Evolutionary conservation across 2,797 vertebrate species (phyloP).

Genomic region (Takifugu rubripes): DNA sequence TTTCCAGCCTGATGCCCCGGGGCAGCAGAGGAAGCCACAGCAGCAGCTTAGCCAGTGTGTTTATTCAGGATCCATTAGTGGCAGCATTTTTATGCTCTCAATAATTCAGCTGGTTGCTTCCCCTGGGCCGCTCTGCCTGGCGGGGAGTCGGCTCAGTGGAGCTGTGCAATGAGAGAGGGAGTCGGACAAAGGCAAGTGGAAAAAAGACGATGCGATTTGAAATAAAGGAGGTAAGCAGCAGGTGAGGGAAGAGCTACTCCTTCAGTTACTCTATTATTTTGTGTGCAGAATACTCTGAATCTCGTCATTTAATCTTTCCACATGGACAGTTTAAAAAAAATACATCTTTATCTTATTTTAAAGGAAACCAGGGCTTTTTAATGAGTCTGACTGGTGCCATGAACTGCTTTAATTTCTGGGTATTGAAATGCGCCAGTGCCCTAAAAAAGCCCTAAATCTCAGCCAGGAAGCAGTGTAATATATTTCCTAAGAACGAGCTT

Average conservation of each 20-base stretch:
- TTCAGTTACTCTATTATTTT: constrained; percentile 8
- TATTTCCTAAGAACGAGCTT: no score
- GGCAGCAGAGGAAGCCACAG: constrained; percentile 58
- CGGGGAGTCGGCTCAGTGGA: constrained; percentile 65
- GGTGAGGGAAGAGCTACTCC: constrained; percentile 7
- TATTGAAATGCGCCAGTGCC: not conserved
- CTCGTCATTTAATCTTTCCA: constrained; percentile 1
- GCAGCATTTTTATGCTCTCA: constrained; percentile 76
- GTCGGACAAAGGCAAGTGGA: constrained; percentile 26
- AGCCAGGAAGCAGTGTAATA: not conserved
- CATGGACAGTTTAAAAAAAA: not conserved
- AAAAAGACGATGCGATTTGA: constrained; percentile 29
- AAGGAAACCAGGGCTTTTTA: no score
- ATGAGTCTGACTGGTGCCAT: no score
- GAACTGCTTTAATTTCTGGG: not conserved
- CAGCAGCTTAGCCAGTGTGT: constrained; percentile 69
- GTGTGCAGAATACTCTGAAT: constrained; percentile 6
- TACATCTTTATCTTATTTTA: no score
- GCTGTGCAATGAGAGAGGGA: constrained; percentile 39
- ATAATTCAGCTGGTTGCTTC: constrained; percentile 77
- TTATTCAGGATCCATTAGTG: constrained; percentile 80
- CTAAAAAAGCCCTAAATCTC: not conserved
- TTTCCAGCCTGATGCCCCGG: constrained; percentile 59
- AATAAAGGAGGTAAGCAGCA: constrained; percentile 27
- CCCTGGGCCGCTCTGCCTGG: constrained; percentile 65